phyloP scores from a whole-genome alignment of 2,113 vertebrate species.

The Ailurus styani region DNA sequence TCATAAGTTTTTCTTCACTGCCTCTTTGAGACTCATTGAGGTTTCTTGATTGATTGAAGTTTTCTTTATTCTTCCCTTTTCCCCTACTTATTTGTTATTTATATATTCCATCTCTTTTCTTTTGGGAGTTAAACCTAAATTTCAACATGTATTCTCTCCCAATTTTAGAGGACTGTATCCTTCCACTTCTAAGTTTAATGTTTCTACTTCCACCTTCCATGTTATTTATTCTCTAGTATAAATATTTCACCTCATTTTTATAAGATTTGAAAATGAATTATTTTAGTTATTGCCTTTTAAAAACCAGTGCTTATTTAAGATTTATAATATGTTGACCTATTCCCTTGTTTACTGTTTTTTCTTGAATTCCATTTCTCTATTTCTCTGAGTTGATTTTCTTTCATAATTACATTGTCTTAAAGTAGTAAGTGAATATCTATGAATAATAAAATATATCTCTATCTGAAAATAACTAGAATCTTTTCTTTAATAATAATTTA shows the following conservation, averaged over 20 bases:
- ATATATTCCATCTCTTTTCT: not conserved
- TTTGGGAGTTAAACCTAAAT: not conserved
- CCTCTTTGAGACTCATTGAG: not conserved
- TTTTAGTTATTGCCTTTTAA: conserved; percentile 4
- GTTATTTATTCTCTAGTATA: not conserved
- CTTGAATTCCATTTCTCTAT: not conserved
- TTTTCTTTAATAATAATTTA: not conserved
- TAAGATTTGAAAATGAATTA: not conserved
- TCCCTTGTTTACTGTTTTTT: not conserved
- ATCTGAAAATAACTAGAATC: not conserved
- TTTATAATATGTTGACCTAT: not conserved
- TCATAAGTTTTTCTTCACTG: not conserved
- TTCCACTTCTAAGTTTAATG: not conserved
- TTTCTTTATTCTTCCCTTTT: not conserved
- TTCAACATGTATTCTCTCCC: not conserved
- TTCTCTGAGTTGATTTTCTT: not conserved
- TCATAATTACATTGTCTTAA: not conserved
- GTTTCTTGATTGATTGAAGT: not conserved
- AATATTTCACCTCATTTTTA: not conserved
- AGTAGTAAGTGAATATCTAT: not conserved
- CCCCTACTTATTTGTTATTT: not conserved
- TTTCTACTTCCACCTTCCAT: not conserved
- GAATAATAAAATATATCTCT: not conserved
- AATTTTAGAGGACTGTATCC: not conserved
- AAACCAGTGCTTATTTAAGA: not conserved